Base-by-base conservation (phyloP, 2,888 invertebrate genomes). In the Drosophila melanosoma region DNA sequence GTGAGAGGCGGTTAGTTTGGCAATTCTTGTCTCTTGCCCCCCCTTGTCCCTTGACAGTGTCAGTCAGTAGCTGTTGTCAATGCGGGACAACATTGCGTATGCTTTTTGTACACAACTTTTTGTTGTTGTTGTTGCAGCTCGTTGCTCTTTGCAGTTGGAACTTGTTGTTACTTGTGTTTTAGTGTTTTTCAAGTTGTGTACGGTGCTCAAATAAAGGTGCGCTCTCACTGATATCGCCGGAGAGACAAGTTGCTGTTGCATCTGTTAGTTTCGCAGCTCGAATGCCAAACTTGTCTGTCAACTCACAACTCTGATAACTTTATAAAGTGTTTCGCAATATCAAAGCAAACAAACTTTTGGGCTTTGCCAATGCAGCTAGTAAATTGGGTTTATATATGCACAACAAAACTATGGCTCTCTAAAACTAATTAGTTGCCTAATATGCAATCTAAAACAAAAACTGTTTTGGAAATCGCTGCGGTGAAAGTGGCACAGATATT, bases 1-100 rank as follows among this genome's bases (percentile, higher is more conserved):
- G 45, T 61, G 67, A 45, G 59, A 32, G 68, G 26, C 59, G 48
- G 56, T 38, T 52, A 48, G 67, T 70, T 61, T 68, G 65, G 36
- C 70, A 59, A 71, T 66, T 63, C 60, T 54, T 75, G 64, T 64
- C 57, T 53, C 20, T 49, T 33, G 36, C 20, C 38, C 26, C 26
- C 29, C 5, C 29, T 29, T 29, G 29, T 29, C 29, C 5, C 45
- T 48, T 53, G 23, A 26, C n/a, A 17, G 56, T 69, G 81, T 72
- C 73, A 62, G 64, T 60, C 40, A 45, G 81, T 11, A 62, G 76
- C 38, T 60, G 61, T 64, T 70, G 74, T 86, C 86, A 77, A 75
- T 88, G 51, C 29, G 66, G 63, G 65, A 58, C 53, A 68, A 68
- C 85, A 80, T 82, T 85, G 75, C 66, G 85, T 78, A 85, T 85